These are phyloP conservation scores for Sebastolobus altivelis DNA, from an alignment of 2,797 vertebrate species.

Conservation along the genomic window DNA sequence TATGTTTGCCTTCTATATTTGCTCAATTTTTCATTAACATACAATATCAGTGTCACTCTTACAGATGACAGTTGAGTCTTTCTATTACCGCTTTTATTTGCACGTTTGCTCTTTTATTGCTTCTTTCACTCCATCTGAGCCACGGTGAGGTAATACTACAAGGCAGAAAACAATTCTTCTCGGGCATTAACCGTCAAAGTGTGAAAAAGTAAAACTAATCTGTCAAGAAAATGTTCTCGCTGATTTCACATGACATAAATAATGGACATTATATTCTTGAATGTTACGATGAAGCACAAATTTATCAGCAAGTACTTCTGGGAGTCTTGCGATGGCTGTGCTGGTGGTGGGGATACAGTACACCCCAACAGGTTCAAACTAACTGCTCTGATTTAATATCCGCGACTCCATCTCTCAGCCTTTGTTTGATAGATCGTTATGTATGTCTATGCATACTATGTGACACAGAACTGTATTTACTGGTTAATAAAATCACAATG, in stretches of 20 bases:
- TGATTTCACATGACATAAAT: conserved; percentile 29
- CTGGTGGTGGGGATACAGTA: conserved; percentile 18
- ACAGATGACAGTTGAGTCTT: not conserved
- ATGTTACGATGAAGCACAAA: conserved; percentile 31
- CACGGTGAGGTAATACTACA: not conserved
- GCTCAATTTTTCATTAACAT: not conserved
- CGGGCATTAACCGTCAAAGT: not conserved
- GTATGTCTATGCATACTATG: conserved; percentile 73
- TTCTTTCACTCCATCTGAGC: not conserved
- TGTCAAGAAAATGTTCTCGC: not conserved
- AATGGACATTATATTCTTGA: conserved; percentile 30
- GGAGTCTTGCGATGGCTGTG: conserved; percentile 13
- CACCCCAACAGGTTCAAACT: conserved; percentile 53
- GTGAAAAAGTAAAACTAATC: conserved; percentile 32
- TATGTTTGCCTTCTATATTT: not conserved
- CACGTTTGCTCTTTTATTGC: not conserved
- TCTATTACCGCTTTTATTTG: not conserved
- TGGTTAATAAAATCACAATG: conserved; percentile 86
- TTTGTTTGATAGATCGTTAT: conserved; percentile 76
- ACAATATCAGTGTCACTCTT: not conserved
- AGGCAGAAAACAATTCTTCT: conserved; percentile 7
- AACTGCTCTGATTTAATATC: conserved; percentile 72
- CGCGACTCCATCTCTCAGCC: conserved; percentile 49
- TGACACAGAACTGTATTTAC: conserved; percentile 84
- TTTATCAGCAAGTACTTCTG: conserved; percentile 33